phyloP scores from a whole-genome alignment of 2,888 invertebrate species.

The Limnephilus lunatus region DNA sequence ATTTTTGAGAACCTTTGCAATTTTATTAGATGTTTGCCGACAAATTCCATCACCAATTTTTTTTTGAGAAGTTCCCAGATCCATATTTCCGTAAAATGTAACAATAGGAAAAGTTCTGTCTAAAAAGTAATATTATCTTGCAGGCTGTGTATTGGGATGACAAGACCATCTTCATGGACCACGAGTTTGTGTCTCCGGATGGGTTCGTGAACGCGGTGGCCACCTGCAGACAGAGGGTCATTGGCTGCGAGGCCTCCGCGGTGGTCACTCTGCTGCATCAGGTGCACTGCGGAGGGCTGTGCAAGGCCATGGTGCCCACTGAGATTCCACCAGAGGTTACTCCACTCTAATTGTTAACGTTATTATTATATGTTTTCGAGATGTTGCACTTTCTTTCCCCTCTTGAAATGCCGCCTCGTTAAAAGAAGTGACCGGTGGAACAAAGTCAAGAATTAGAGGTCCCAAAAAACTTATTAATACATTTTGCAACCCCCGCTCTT shows the following conservation, averaged over 20 bases:
- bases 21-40: too few species aligned
- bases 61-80: too few species aligned
- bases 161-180: constrained; percentile 88
- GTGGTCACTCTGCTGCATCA: constrained; percentile 75
- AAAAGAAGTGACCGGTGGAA: too few species aligned
- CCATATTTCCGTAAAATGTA: too few species aligned
- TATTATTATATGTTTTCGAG: too few species aligned
- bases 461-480: too few species aligned
- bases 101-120: background rate
- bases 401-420: too few species aligned
- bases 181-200: constrained; percentile 86
- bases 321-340: constrained; percentile 67
- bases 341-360: background rate
- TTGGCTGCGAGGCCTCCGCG: constrained; percentile 78
- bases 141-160: constrained; percentile 87
- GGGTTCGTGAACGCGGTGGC: constrained; percentile 84
- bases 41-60: too few species aligned
- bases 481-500: too few species aligned
- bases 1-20: too few species aligned
- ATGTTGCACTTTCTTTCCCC: too few species aligned
- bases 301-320: constrained; percentile 72
- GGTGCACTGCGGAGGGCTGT: constrained; percentile 75
- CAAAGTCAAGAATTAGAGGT: too few species aligned
- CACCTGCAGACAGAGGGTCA: constrained; percentile 78
- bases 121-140: background rate